A percentile compares a stretch with the other conserved stretches of the same genome.
Evolutionary conservation across 2,797 vertebrate species (phyloP).

Genomic region (Platalea minor): DNA sequence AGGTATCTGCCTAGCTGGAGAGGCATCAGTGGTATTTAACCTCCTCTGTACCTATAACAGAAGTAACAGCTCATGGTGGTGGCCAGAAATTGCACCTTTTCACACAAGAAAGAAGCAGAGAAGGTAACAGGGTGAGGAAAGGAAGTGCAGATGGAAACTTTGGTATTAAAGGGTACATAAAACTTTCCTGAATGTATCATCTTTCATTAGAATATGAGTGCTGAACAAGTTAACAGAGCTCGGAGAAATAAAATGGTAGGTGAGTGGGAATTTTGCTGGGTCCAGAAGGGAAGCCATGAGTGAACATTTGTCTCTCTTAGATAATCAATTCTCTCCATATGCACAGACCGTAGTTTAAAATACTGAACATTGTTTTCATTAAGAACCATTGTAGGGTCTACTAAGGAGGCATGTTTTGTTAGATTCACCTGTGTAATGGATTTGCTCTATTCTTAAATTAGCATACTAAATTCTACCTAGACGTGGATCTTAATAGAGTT

Average conservation of each 20-base stretch:
- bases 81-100: background rate
- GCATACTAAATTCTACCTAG: background rate
- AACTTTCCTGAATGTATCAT: background rate
- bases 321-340: background rate
- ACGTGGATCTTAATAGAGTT: background rate
- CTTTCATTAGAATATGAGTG: background rate
- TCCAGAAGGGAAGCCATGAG: background rate
- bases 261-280: background rate
- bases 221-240: background rate
- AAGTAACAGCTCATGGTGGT: background rate
- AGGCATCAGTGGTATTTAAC: background rate
- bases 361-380: background rate
- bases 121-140: background rate
- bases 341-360: background rate
- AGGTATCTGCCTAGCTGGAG: background rate
- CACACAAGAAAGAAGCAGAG: background rate
- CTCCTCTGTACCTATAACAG: background rate
- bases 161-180: background rate
- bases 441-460: slow-evolving; percentile 15
- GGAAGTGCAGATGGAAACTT: background rate
- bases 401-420: background rate
- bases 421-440: background rate
- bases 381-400: background rate
- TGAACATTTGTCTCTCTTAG: background rate
- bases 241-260: background rate